Evolutionary conservation across 2,797 vertebrate genomes (phyloP).

Genomic region (Knipowitschia caucasica): DNA sequence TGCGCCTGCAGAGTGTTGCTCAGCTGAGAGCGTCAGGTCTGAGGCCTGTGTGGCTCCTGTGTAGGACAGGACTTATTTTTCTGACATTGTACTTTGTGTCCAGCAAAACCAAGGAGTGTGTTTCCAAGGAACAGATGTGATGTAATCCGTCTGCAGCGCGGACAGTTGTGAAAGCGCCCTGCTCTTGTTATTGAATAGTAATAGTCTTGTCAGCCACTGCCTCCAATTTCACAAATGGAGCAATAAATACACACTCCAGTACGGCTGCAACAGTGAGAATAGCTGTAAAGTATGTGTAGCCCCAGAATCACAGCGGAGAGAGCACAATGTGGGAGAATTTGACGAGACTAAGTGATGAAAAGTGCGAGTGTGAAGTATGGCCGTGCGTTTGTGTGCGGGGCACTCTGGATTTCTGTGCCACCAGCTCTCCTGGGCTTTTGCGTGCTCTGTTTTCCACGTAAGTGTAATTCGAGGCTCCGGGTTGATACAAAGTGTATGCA

Average conservation of each 20-base stretch:
- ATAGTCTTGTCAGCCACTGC: conserved; percentile 62
- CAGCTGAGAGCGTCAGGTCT: conserved; percentile 52
- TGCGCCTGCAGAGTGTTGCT: conserved; percentile 77
- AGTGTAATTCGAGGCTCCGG: conserved; percentile 78
- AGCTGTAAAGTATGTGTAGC: conserved; percentile 46
- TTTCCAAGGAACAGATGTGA: conserved; percentile 56
- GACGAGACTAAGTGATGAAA: conserved; percentile 56
- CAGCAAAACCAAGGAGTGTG: conserved; percentile 41
- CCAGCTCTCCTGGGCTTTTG: conserved; percentile 76
- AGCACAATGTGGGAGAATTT: conserved; percentile 38
- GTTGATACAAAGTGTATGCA: conserved; percentile 80
- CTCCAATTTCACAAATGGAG: conserved; percentile 76
- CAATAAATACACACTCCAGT: conserved; percentile 72
- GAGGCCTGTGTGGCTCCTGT: conserved; percentile 52
- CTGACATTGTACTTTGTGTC: conserved; percentile 22
- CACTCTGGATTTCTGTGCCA: conserved; percentile 78
- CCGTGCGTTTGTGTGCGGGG: conserved; percentile 17
- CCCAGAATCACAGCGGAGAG: conserved; percentile 49
- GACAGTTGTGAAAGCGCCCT: conserved; percentile 67
- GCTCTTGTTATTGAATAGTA: conserved; percentile 71
- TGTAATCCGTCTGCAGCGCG: conserved; percentile 59
- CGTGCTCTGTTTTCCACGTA: conserved; percentile 78
- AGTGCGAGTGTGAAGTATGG: conserved; percentile 27
- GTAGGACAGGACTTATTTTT: conserved; percentile 15
- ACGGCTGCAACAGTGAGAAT: conserved; percentile 68